Evolutionary conservation across 1,140 invertebrate species (phyloP).

Genomic region (Ceratina australensis): DNA sequence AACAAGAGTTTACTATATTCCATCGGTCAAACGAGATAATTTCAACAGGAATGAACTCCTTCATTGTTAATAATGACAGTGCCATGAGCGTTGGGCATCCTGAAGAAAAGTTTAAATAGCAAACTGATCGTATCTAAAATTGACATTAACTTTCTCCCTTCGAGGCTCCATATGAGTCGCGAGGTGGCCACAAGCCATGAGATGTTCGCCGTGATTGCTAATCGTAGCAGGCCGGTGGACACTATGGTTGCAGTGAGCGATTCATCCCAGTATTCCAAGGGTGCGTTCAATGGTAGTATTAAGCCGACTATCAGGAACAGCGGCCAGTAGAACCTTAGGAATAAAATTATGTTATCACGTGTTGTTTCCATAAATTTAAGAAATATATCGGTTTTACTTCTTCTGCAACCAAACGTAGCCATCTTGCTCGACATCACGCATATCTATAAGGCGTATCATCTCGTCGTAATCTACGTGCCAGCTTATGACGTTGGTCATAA

Average conservation of each 20-base stretch:
- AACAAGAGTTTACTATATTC: neutral
- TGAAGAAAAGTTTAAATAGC: slow-evolving; percentile 67
- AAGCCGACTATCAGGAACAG: slow-evolving; percentile 84
- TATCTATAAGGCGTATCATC: slow-evolving; percentile 87
- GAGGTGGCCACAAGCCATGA: slow-evolving; percentile 87
- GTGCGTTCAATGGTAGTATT: slow-evolving; percentile 86
- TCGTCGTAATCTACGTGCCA: slow-evolving; percentile 87
- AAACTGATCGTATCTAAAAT: slow-evolving; percentile 66
- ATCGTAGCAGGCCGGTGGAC: slow-evolving; percentile 84
- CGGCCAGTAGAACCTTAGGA: slow-evolving; percentile 84
- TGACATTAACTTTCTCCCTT: slow-evolving; percentile 84
- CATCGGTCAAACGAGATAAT: neutral
- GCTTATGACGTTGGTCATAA: slow-evolving; percentile 84
- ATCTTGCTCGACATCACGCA: slow-evolving; percentile 91
- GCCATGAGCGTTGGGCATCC: slow-evolving; percentile 71
- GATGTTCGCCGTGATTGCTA: slow-evolving; percentile 81
- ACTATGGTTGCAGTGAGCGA: slow-evolving; percentile 81
- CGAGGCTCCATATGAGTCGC: slow-evolving; percentile 85
- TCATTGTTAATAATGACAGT: slow-evolving; percentile 67
- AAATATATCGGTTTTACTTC: slow-evolving; percentile 79
- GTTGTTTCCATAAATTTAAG: neutral
- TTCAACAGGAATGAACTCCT: slow-evolving; percentile 55
- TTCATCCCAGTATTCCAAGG: slow-evolving; percentile 88
- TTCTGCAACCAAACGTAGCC: slow-evolving; percentile 92
- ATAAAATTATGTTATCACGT: neutral